phyloP scores from a whole-genome alignment of 2,888 invertebrate genomes.

The Andrena haemorrhoa region DNA sequence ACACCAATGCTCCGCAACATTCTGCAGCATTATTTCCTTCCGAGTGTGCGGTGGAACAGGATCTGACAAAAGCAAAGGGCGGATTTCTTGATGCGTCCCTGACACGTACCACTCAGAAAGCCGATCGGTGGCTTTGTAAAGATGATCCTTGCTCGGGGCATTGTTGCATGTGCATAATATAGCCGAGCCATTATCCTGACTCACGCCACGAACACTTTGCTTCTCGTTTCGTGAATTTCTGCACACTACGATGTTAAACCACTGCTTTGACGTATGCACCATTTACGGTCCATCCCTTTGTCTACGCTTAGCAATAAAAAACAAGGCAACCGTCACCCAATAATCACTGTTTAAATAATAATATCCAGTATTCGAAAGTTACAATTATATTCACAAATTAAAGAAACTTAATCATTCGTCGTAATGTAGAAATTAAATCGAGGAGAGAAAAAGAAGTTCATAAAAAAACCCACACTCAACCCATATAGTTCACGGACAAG shows the following conservation, averaged over 20 bases:
- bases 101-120: slow-evolving; percentile 61
- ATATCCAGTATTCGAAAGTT: too few relatives aligned
- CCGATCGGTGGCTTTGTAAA: slow-evolving; percentile 61
- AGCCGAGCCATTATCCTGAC: slow-evolving; percentile 36
- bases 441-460: too few relatives aligned
- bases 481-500: not conserved
- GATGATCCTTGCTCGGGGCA: slow-evolving; percentile 56
- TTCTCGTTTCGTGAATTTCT: slow-evolving; percentile 21
- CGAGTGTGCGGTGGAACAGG: slow-evolving; percentile 4
- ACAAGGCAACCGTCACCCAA: not conserved
- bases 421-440: too few relatives aligned
- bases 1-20: not conserved
- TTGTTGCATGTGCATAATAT: slow-evolving; percentile 62
- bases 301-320: not conserved
- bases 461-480: not conserved
- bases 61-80: slow-evolving; percentile 48
- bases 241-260: not conserved
- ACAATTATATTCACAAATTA: too few relatives aligned
- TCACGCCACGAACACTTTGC: slow-evolving; percentile 30
- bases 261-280: not conserved
- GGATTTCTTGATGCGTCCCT: slow-evolving; percentile 59
- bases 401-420: too few relatives aligned
- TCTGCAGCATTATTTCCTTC: not conserved
- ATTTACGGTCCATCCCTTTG: not conserved
- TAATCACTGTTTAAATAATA: too few relatives aligned